These are phyloP conservation scores for Argyrosomus regius DNA, from an alignment of 2,797 vertebrate species.

Conservation along the genomic window DNA sequence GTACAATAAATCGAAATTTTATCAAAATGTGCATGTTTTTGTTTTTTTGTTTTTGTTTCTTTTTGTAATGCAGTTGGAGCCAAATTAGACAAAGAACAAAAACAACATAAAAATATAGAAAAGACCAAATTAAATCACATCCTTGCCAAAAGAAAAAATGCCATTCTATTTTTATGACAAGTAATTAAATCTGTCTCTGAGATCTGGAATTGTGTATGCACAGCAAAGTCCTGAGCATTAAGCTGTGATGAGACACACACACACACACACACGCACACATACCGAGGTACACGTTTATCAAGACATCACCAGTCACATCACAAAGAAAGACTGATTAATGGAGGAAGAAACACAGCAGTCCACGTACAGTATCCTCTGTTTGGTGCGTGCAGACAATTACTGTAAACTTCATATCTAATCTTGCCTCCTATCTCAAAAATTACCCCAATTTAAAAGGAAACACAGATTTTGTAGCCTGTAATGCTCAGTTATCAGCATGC, in stretches of 20 bases:
- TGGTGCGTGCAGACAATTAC: conserved; percentile 13
- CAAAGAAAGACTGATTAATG: not conserved
- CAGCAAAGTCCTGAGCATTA: not conserved
- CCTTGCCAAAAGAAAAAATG: conserved; percentile 5
- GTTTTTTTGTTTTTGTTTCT: too few species aligned
- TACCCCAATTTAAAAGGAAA: conserved; percentile 12
- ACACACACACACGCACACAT: conserved; percentile 12
- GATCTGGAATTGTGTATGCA: not conserved
- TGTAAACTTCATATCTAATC: conserved; percentile 19
- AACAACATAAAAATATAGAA: not conserved
- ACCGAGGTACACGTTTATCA: not conserved
- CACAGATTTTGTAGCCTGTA: conserved; percentile 3
- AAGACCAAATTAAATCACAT: not conserved
- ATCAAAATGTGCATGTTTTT: too few species aligned
- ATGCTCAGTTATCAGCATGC: conserved; percentile 21
- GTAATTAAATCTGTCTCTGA: conserved; percentile 10
- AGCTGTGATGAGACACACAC: not conserved
- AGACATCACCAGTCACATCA: conserved; percentile 12
- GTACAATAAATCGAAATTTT: too few species aligned
- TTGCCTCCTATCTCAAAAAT: not conserved
- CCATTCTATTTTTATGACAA: conserved; percentile 31
- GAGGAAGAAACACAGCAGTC: not conserved
- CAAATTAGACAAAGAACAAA: not conserved
- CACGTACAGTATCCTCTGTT: not conserved
- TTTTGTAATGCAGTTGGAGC: not conserved